Conservation (phyloP, 1,140 invertebrate genomes). For the Ostrea edulis region DNA sequence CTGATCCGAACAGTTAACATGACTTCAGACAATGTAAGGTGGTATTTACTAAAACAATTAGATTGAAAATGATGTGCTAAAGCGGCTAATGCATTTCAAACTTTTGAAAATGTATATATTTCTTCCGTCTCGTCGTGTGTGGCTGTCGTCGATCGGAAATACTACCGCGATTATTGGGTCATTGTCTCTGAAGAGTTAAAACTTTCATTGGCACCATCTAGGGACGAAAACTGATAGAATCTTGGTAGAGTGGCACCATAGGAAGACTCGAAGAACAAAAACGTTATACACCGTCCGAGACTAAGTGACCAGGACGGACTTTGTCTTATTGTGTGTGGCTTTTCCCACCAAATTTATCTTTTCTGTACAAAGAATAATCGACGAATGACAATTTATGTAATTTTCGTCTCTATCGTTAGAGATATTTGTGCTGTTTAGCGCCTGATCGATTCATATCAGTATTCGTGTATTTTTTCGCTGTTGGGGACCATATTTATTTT, state of each 20-base stretch:
- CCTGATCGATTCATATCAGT: conserved; percentile 11
- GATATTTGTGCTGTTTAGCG: neutral
- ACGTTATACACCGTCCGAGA: conserved; percentile 4
- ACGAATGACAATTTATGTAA: neutral
- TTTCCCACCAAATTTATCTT: neutral
- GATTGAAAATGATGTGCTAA: conserved; percentile 39
- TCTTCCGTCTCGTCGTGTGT: conserved; percentile 14
- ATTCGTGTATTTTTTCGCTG: neutral
- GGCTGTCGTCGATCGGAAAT: neutral
- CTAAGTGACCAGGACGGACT: neutral
- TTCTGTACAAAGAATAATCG: neutral
- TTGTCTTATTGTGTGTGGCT: neutral
- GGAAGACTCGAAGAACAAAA: conserved; percentile 15
- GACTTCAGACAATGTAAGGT: conserved; percentile 5
- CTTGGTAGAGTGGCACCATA: conserved; percentile 14
- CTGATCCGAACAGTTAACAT: neutral
- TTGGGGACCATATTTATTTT: neutral
- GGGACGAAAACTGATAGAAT: conserved; percentile 6
- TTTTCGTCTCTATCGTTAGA: neutral
- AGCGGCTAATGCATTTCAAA: conserved; percentile 27
- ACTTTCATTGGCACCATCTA: conserved; percentile 27
- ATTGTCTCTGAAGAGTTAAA: conserved; percentile 11
- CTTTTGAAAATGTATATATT: conserved; percentile 19
- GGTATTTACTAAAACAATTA: conserved; percentile 44
- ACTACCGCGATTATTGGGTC: neutral